A percentile compares a stretch with the other conserved stretches of the same genome.
phyloP scores from a whole-genome alignment of 2,888 invertebrate species.

The Ophion obscuratus region DNA sequence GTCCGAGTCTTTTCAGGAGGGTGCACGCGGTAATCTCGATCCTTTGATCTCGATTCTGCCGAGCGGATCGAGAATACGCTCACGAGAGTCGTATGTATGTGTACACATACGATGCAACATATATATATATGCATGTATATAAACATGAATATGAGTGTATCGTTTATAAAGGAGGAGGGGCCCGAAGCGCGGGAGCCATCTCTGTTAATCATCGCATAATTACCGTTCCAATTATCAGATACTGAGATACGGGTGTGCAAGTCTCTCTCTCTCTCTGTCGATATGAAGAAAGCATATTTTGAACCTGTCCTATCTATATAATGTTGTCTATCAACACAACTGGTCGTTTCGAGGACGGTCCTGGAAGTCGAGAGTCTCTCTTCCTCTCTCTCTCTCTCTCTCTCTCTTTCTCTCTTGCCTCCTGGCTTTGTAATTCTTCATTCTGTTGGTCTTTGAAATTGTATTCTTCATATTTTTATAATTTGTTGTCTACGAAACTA shows the following conservation, averaged over 20 bases:
- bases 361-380: too few species aligned
- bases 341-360: too few species aligned
- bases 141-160: not conserved
- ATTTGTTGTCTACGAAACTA: too few species aligned
- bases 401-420: too few species aligned
- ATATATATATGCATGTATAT: constrained; percentile 6
- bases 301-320: not conserved
- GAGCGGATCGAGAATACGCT: constrained; percentile 63
- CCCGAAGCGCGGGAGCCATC: constrained; percentile 83
- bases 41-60: constrained; percentile 73
- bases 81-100: constrained; percentile 6
- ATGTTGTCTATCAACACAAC: not conserved
- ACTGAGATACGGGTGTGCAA: constrained; percentile 78
- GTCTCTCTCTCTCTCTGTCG: constrained; percentile 36
- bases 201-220: constrained; percentile 84
- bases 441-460: too few species aligned
- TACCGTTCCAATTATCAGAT: constrained; percentile 83
- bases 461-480: too few species aligned
- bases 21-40: constrained; percentile 74
- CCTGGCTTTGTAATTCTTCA: too few species aligned
- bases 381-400: too few species aligned
- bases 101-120: not conserved
- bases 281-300: too few species aligned
- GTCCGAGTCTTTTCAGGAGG: constrained; percentile 48
- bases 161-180: constrained; percentile 58